phyloP scores from a whole-genome alignment of 2,113 vertebrate species.

The Oncorhynchus kisutch region DNA sequence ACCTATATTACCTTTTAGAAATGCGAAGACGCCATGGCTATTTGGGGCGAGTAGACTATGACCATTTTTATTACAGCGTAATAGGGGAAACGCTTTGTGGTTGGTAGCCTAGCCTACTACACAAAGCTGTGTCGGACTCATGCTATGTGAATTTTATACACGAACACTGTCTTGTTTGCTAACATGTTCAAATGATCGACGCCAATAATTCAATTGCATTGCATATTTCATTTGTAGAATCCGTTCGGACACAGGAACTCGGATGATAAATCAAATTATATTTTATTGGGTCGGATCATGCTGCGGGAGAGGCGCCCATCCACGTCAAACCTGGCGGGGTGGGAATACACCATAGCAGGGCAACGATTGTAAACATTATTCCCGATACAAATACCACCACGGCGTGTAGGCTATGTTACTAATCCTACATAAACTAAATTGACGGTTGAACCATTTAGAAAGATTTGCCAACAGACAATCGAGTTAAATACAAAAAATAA shows the following conservation, averaged over 20 bases:
- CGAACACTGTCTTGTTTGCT: slow-evolving; percentile 1
- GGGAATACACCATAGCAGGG: slow-evolving; percentile 47
- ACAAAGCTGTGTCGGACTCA: neutral
- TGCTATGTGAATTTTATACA: neutral
- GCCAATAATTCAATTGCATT: slow-evolving; percentile 25
- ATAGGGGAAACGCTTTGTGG: neutral
- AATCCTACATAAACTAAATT: neutral
- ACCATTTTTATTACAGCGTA: neutral
- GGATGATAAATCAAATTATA: slow-evolving; percentile 39
- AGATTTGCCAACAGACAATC: neutral
- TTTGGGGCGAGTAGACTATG: neutral
- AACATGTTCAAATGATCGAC: slow-evolving; percentile 28
- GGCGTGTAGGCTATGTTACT: neutral
- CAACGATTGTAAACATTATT: slow-evolving; percentile 20
- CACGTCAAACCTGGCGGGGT: slow-evolving; percentile 50
- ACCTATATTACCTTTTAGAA: neutral
- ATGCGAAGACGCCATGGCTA: neutral
- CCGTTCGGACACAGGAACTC: slow-evolving; percentile 20
- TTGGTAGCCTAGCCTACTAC: neutral
- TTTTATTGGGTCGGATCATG: slow-evolving; percentile 23
- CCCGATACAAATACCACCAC: neutral
- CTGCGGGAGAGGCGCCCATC: slow-evolving; percentile 37
- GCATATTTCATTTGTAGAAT: slow-evolving; percentile 28
- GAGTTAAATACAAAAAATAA: neutral
- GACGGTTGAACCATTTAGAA: neutral